Base-by-base conservation (phyloP, 2,888 invertebrate genomes). In the Aphidius colemani region DNA sequence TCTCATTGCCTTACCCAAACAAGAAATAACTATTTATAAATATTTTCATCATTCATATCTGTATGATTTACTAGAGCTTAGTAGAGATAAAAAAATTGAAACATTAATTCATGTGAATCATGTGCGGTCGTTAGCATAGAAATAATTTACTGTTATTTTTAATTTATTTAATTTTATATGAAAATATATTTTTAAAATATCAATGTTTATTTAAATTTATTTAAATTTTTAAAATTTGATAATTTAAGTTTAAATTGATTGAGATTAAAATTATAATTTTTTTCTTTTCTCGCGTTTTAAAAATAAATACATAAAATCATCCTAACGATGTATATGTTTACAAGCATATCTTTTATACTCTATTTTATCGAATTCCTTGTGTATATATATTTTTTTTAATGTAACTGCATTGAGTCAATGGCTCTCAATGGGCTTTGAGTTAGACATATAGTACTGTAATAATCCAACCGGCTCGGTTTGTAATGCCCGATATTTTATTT, bases 401-500 rank as follows among this genome's bases (percentile, higher is more conserved):
- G 30, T 30, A 46, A 57, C n/a, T n/a, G 39, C 30, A 39, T 9
- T 46, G 57, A 10, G 6, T 3, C 7, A 13, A 13, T 11, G 13
- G 7, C 30, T 30, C 30, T 30, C 4, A 11, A 39, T 40, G 18
- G 48, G 55, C 13, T 56, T 11, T 41, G 55, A 56, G 44, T 44
- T 44, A 56, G 18, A 40, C 43, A 43, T 6, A 7, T 6, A 7
- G 13, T 13, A 57, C 48, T 46, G 57, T 57, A 57, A 57, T 57
- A 45, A 57, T 57, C 46, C 46, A 45, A 45, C 57, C 46, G 57
- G 43, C 43, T 43, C 7, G 44, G 56, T 46, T 57, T 46, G 46
- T 57, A 48, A 57, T 41, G 57, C 18, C 66, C 66, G 66, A 71
- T 69, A 69, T 69, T 68, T 69, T 66, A 71, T 67, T 68, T 71